phyloP scores from a whole-genome alignment of 2,113 vertebrate genomes.

The Corydoras sp. region DNA sequence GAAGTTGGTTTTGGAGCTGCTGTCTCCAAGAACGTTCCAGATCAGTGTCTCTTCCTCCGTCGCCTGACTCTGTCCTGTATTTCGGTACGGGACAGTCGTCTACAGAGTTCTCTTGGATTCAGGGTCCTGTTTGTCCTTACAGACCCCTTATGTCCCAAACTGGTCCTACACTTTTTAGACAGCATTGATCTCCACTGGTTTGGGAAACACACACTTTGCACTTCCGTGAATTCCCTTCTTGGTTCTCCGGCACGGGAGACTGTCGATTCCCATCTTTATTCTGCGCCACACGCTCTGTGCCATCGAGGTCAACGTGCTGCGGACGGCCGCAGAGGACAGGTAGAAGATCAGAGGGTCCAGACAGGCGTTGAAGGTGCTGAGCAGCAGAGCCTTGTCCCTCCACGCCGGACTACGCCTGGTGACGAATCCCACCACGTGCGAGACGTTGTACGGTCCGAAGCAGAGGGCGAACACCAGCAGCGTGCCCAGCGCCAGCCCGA shows the following conservation, averaged over 20 bases:
- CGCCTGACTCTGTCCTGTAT: too few species aligned
- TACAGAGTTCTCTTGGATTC: too few species aligned
- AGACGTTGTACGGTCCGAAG: constrained; percentile 81
- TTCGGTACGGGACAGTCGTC: too few species aligned
- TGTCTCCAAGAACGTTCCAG: too few species aligned
- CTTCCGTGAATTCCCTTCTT: constrained; percentile 30
- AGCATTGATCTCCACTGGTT: constrained; percentile 50
- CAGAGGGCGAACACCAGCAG: constrained; percentile 74
- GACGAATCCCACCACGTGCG: constrained; percentile 76
- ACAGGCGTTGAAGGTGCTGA: constrained; percentile 79
- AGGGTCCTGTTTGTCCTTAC: too few species aligned
- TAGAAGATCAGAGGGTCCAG: constrained; percentile 86
- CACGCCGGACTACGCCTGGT: constrained; percentile 58
- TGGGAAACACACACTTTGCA: constrained; percentile 49
- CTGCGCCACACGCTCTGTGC: constrained; percentile 34
- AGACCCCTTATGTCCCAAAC: too few species aligned
- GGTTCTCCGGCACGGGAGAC: neutral
- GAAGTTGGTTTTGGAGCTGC: too few species aligned
- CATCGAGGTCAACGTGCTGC: constrained; percentile 54
- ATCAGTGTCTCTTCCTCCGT: too few species aligned
- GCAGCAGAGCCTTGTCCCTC: constrained; percentile 70
- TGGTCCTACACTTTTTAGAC: constrained; percentile 37
- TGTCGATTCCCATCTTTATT: constrained; percentile 33
- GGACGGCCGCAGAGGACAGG: constrained; percentile 74
- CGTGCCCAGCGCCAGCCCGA: constrained; percentile 67